Evolutionary conservation across 2,888 invertebrate genomes (phyloP).

Genomic region (Athripsodes cinereus): DNA sequence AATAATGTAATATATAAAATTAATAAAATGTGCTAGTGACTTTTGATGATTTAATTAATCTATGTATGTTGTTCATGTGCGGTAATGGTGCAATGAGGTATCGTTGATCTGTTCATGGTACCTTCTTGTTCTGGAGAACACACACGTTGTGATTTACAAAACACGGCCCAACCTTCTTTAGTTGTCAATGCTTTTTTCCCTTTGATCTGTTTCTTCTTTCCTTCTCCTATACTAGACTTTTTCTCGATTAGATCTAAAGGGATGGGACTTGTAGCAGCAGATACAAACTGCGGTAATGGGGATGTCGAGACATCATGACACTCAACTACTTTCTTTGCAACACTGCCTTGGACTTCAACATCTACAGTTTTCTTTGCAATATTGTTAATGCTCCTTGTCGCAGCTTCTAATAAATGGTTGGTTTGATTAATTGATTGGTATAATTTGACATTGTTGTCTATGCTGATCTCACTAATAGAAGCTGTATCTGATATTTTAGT

Average conservation of each 20-base stretch:
- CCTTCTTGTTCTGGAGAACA: slow-evolving; percentile 27
- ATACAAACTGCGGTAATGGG: slow-evolving; percentile 25
- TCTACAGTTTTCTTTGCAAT: slow-evolving; percentile 2
- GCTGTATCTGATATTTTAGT: not conserved
- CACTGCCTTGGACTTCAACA: slow-evolving; percentile 8
- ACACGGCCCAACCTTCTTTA: slow-evolving; percentile 29
- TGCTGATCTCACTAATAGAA: not conserved
- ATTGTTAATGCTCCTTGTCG: slow-evolving; percentile 6
- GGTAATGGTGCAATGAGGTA: slow-evolving; percentile 25
- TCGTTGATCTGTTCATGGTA: slow-evolving; percentile 24
- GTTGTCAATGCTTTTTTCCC: slow-evolving; percentile 27
- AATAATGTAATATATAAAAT: too few species aligned
- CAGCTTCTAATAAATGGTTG: not conserved
- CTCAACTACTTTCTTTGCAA: not conserved
- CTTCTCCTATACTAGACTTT: not conserved
- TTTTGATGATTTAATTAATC: slow-evolving; percentile 1
- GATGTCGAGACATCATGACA: slow-evolving; percentile 25
- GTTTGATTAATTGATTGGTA: not conserved
- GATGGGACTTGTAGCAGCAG: slow-evolving; percentile 28
- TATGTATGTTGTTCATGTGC: slow-evolving; percentile 25
- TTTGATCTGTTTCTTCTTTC: slow-evolving; percentile 17
- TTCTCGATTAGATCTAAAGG: slow-evolving; percentile 5
- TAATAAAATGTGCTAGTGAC: slow-evolving; percentile 18
- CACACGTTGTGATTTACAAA: slow-evolving; percentile 25
- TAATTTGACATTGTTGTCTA: not conserved